Conservation (phyloP, 1,140 invertebrate genomes). For the Teleogryllus occipitalis region DNA sequence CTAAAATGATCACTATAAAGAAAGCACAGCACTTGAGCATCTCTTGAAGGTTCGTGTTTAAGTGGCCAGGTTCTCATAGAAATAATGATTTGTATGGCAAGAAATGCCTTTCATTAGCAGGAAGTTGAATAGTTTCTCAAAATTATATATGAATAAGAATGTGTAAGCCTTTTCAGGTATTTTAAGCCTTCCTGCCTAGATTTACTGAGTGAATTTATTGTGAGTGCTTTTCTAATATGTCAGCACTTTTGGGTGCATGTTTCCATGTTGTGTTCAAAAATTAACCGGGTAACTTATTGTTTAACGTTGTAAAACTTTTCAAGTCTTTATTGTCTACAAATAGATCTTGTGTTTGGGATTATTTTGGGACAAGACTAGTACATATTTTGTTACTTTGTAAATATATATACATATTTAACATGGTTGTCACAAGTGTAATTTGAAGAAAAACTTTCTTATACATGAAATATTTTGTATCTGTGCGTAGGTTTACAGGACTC, state of each 20-base stretch:
- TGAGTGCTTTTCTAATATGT: neutral
- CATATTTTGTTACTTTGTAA: neutral
- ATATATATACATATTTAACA: neutral
- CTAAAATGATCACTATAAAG: no score
- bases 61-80: no score
- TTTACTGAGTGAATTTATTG: neutral
- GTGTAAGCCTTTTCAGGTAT: neutral
- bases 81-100: no score
- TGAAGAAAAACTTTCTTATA: neutral
- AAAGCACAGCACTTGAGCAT: no score
- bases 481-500: neutral
- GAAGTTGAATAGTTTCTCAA: no score
- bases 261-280: neutral
- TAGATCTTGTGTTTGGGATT: neutral
- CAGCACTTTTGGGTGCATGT: neutral
- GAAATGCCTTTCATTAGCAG: no score
- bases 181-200: neutral
- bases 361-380: neutral
- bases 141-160: no score
- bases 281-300: neutral
- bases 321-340: neutral
- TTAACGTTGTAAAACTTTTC: neutral
- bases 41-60: no score
- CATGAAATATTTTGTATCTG: neutral
- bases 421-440: slow-evolving; percentile 1